Percentiles rank a stretch among this genome's conserved stretches.
Conservation (phyloP, 1,140 invertebrate genomes). For the Aphidius ervi region DNA sequence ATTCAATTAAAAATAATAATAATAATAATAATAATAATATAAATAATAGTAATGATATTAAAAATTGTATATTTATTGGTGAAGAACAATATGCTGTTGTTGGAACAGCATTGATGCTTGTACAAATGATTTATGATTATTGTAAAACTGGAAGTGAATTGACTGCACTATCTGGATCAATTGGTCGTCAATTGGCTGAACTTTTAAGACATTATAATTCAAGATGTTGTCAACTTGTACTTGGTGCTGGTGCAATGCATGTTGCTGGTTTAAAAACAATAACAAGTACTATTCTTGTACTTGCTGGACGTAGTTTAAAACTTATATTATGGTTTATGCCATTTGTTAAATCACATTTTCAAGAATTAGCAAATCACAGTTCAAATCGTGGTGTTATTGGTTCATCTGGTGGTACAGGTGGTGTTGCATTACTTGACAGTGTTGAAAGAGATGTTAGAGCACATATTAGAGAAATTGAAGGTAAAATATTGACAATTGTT, state of each 20-base stretch:
- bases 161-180: conserved; percentile 61
- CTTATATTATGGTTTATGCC: conserved; percentile 75
- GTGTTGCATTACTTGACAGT: conserved; percentile 56
- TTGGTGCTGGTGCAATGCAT: conserved; percentile 92
- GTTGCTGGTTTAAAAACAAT: conserved; percentile 95
- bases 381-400: conserved; percentile 38
- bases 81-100: conserved; percentile 83
- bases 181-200: conserved; percentile 80
- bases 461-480: conserved; percentile 87
- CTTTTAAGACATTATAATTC: conserved; percentile 88
- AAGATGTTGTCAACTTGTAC: conserved; percentile 86
- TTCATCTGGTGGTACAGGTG: conserved; percentile 38
- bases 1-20: conserved; percentile 34
- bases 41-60: conserved; percentile 34
- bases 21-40: conserved; percentile 41
- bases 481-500: conserved; percentile 86
- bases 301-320: conserved; percentile 84
- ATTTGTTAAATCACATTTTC: conserved; percentile 65
- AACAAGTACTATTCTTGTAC: conserved; percentile 87
- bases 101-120: conserved; percentile 76
- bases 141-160: conserved; percentile 61
- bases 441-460: conserved; percentile 78
- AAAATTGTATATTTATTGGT: conserved; percentile 63
- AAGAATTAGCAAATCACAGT: conserved; percentile 46
- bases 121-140: conserved; percentile 88